These are phyloP conservation scores for Sitta europaea DNA, from an alignment of 2,113 vertebrate species.

Conservation along the genomic window DNA sequence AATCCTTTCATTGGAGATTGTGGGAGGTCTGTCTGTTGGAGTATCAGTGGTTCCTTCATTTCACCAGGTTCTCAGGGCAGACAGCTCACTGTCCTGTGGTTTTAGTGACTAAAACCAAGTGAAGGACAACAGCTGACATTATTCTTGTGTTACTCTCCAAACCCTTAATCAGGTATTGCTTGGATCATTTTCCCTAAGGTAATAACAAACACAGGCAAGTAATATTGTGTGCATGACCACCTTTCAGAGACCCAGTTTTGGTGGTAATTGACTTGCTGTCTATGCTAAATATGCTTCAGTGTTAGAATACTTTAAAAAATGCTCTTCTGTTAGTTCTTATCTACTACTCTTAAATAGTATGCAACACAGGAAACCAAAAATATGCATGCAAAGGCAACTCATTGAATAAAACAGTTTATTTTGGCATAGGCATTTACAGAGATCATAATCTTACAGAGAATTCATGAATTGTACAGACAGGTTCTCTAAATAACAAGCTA, in stretches of 20 bases:
- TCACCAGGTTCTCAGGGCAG: neutral
- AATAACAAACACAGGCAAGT: neutral
- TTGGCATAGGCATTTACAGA: neutral
- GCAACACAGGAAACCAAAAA: neutral
- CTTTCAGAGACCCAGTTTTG: neutral
- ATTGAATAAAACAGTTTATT: neutral
- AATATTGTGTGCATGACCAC: neutral
- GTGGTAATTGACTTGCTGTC: neutral
- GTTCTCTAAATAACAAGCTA: neutral
- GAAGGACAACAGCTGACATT: neutral
- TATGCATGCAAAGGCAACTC: neutral
- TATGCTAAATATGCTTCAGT: neutral
- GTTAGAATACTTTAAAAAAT: neutral
- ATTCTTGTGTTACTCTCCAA: neutral
- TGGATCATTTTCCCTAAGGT: neutral
- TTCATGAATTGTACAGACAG: neutral
- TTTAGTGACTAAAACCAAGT: neutral
- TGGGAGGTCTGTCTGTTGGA: neutral
- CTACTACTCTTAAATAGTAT: neutral
- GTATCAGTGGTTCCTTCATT: neutral
- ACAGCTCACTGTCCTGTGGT: neutral
- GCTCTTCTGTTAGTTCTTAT: neutral
- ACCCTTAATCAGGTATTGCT: neutral
- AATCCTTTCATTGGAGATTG: neutral
- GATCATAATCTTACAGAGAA: neutral